Evolutionary conservation across 37 sponge, comb jelly and placozoan species (phyloP).

Genomic region (Trichoplax adhaerens): DNA sequence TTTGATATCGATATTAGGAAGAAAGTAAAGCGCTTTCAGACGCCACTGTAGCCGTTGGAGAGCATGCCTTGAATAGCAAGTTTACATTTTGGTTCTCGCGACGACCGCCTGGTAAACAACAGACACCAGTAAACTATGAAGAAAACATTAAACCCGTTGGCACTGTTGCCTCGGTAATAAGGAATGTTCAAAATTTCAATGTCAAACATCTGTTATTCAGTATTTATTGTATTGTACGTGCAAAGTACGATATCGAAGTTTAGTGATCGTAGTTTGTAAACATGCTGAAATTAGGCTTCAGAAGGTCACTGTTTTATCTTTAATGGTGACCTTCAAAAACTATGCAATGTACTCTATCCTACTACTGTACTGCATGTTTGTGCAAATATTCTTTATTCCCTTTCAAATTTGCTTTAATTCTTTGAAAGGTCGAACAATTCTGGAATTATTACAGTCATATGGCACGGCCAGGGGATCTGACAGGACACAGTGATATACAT

Average conservation of each 20-base stretch:
- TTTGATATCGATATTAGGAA: too few relatives aligned
- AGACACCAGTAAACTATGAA: conserved; percentile 43
- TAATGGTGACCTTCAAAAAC: too few relatives aligned
- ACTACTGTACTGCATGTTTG: too few relatives aligned
- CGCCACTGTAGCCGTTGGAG: conserved; percentile 21
- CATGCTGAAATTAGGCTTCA: too few relatives aligned
- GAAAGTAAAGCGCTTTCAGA: not conserved
- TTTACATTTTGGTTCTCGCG: conserved; percentile 73
- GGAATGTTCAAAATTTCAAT: not conserved
- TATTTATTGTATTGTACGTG: too few relatives aligned
- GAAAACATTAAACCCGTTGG: conserved; percentile 64
- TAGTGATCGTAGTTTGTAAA: too few relatives aligned
- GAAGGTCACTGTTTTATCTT: too few relatives aligned
- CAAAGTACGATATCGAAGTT: too few relatives aligned
- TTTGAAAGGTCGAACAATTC: conserved; percentile 61
- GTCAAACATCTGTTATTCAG: too few relatives aligned
- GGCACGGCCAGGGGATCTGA: conserved; percentile 47
- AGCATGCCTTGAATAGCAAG: conserved; percentile 46
- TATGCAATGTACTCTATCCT: too few relatives aligned
- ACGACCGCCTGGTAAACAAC: conserved; percentile 31
- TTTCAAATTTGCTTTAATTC: not conserved
- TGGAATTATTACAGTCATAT: conserved; percentile 66
- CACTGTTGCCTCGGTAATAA: conserved; percentile 47
- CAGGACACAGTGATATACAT: conserved; percentile 56
- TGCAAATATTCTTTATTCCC: not conserved